Base-by-base conservation (phyloP, 2,888 invertebrate genomes). In the Chrysomela aeneicollis region DNA sequence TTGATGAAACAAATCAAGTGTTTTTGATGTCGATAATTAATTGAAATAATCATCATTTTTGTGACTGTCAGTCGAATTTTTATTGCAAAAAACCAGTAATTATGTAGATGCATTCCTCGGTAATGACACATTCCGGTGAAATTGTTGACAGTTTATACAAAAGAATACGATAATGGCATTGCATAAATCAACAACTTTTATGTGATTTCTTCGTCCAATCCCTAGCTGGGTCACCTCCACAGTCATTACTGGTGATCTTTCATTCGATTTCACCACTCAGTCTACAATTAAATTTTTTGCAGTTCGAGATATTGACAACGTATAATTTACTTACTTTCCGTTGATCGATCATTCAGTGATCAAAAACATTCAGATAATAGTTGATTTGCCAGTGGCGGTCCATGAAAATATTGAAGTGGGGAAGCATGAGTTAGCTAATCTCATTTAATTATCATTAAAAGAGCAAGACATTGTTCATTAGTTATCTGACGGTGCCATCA, bases 71-170 rank as follows among this genome's bases (percentile, higher is more conserved):
- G 47, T 52, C 57, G 63, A 52, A 19, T 30, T 32, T 64, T 57
- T 63, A 61, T 57, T 59, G 49, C 42, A 61, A 42, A 49, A 59
- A 55, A 62, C 64, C 55, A 32, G 59, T 66, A 65, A 63, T 68
- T 68, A 68, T 68, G 66, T 57, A 69, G 64, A 69, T 69, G 63
- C 30, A 59, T 32, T 64, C 35, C 54, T 49, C 17, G 46, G 59
- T 69, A 66, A 69, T 69, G 66, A 69, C 66, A 66, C 60, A 66
- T 61, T 61, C 53, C 53, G 26, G 57, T 51, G 37, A 65, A 63
- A 68, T 66, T 68, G 68, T 66, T 66, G 66, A 66, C 64, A 66
- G 63, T 66, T 68, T 64, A 65, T 66, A 63, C 66, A 68, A 63
- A 66, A 66, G 64, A 61, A 66, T 69, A 61, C 64, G 59, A 59